These are phyloP conservation scores for Battus philenor DNA, from an alignment of 1,140 invertebrate species.

Conservation along the genomic window DNA sequence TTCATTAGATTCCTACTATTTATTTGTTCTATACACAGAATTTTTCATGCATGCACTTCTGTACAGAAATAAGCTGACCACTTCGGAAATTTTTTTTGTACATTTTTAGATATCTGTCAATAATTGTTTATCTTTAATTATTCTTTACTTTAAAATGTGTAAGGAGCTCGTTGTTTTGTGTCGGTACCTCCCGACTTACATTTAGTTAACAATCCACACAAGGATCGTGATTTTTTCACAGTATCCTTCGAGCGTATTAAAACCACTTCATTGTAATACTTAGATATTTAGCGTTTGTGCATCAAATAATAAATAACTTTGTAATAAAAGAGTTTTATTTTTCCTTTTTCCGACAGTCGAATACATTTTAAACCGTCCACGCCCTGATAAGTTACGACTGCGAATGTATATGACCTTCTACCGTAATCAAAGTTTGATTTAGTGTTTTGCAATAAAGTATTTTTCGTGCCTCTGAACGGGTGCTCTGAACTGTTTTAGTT, in stretches of 20 bases:
- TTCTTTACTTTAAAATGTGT: background rate
- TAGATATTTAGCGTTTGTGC: constrained; percentile 57
- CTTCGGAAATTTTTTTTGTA: background rate
- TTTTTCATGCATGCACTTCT: too few relatives aligned
- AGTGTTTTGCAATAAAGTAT: constrained; percentile 37
- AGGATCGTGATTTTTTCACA: constrained; percentile 33
- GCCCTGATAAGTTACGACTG: constrained; percentile 36
- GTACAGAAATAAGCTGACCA: background rate
- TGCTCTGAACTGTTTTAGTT: too few relatives aligned
- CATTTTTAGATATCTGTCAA: background rate
- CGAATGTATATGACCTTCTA: constrained; percentile 29
- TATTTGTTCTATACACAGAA: too few relatives aligned
- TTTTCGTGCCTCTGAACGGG: too few relatives aligned
- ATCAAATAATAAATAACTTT: constrained; percentile 55
- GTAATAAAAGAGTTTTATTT: constrained; percentile 47
- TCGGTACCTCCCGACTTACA: constrained; percentile 26
- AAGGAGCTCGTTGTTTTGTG: constrained; percentile 14
- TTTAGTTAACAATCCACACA: too few relatives aligned
- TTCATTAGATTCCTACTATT: too few relatives aligned
- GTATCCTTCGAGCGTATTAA: constrained; percentile 35
- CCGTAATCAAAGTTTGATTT: constrained; percentile 55
- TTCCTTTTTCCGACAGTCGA: constrained; percentile 34
- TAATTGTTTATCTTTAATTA: background rate
- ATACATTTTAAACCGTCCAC: constrained; percentile 46
- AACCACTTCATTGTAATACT: constrained; percentile 56